Conservation (phyloP, 2,113 vertebrate species). For the Dryoscopus gambensis region DNA sequence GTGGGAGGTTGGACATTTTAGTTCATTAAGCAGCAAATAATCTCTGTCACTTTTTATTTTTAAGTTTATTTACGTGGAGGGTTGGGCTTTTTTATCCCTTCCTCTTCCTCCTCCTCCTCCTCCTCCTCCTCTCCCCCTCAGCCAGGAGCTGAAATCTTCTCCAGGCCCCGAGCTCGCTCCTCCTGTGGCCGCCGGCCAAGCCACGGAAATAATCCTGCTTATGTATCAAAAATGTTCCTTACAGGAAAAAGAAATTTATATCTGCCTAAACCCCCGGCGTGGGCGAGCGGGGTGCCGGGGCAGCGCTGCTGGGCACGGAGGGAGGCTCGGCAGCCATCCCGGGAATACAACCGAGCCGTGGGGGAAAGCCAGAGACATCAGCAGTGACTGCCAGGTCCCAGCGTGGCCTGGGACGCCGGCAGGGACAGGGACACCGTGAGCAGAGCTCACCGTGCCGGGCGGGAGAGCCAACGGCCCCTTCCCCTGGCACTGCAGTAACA, state of each 20-base stretch:
- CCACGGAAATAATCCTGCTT: neutral
- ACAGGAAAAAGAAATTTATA: neutral
- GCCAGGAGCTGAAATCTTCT: neutral
- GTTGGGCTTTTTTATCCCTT: neutral
- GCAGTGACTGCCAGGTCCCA: neutral
- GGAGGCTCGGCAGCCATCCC: neutral
- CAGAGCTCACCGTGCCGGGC: neutral
- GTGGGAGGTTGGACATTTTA: conserved; percentile 22
- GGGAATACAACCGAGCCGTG: neutral
- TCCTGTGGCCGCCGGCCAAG: neutral
- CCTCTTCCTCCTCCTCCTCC: neutral
- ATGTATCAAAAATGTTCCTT: neutral
- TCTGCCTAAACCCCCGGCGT: neutral
- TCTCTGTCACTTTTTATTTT: conserved; percentile 27
- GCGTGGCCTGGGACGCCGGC: neutral
- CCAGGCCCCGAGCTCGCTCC: neutral
- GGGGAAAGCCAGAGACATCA: neutral
- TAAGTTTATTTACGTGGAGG: conserved; percentile 13
- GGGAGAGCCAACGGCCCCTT: neutral
- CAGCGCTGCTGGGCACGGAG: neutral
- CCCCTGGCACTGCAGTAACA: rapidly evolving
- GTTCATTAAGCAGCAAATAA: conserved; percentile 55
- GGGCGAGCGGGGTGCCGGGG: neutral
- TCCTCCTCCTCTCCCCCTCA: neutral
- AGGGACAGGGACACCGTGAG: neutral